phyloP scores from a whole-genome alignment of 2,113 vertebrate genomes.

The Morone chrysops region DNA sequence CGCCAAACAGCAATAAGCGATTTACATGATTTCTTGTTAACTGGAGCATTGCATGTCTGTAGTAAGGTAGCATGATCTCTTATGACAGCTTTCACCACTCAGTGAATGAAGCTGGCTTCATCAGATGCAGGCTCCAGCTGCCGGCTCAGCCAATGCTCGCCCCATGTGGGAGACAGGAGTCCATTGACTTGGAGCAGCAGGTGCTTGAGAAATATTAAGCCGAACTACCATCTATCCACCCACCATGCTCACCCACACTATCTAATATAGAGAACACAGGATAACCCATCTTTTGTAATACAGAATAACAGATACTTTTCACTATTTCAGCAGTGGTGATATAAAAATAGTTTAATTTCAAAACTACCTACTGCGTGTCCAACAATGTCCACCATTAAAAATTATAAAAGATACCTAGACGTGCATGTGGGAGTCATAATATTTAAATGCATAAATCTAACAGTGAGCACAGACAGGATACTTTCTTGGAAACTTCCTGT shows the following conservation, averaged over 20 bases:
- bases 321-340: not conserved
- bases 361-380: not conserved
- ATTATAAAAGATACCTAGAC: slow-evolving; percentile 4
- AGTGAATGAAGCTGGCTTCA: slow-evolving; percentile 42
- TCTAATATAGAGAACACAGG: not conserved
- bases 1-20: not conserved
- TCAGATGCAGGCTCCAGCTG: slow-evolving; percentile 61
- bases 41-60: not conserved
- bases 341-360: not conserved
- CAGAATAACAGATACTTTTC: slow-evolving; percentile 1
- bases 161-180: slow-evolving; percentile 43
- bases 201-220: slow-evolving; percentile 56
- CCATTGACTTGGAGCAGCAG: slow-evolving; percentile 40
- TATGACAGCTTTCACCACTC: slow-evolving; percentile 24
- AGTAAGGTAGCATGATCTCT: slow-evolving; percentile 6
- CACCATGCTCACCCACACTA: slow-evolving; percentile 5
- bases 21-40: slow-evolving; percentile 4
- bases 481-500: slow-evolving; percentile 14
- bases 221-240: slow-evolving; percentile 33
- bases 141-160: slow-evolving; percentile 28
- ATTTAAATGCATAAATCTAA: slow-evolving; percentile 28
- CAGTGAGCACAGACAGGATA: slow-evolving; percentile 11
- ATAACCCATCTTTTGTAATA: not conserved
- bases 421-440: slow-evolving; percentile 32
- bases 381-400: not conserved